Conservation (phyloP, 1,140 invertebrate genomes). For the Ceratitis capitata region DNA sequence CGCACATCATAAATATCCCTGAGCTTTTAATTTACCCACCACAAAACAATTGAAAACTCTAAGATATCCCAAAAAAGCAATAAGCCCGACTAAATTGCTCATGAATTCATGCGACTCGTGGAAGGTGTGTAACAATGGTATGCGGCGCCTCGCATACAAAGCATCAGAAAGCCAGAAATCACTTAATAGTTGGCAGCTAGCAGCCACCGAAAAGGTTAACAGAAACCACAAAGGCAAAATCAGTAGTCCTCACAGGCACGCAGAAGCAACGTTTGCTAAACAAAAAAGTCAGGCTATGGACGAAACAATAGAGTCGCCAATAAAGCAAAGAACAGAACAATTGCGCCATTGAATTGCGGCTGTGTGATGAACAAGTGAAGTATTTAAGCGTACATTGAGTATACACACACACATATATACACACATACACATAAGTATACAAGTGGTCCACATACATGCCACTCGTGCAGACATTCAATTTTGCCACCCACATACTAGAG, state of each 20-base stretch:
- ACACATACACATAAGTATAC: not conserved
- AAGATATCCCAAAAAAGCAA: not conserved
- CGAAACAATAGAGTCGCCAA: slow-evolving; percentile 24
- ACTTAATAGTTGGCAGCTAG: not conserved
- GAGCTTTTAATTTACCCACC: not conserved
- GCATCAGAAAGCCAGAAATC: not conserved
- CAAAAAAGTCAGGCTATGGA: not conserved
- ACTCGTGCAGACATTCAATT: slow-evolving; percentile 18
- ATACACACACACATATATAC: not conserved
- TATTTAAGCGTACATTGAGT: not conserved
- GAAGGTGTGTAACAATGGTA: not conserved
- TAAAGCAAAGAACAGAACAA: not conserved
- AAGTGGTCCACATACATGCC: not conserved
- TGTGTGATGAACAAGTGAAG: slow-evolving; percentile 34
- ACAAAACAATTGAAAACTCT: not conserved
- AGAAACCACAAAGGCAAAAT: not conserved
- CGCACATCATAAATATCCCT: not conserved
- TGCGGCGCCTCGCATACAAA: not conserved
- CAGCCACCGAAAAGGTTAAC: not conserved
- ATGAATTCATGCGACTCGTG: not conserved
- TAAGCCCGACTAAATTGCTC: not conserved
- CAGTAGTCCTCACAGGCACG: not conserved
- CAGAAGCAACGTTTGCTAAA: not conserved
- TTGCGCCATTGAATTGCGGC: slow-evolving; percentile 9
- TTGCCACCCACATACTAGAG: slow-evolving; percentile 14